phyloP scores from a whole-genome alignment of 2,113 vertebrate species.

The Saimiri boliviensis region DNA sequence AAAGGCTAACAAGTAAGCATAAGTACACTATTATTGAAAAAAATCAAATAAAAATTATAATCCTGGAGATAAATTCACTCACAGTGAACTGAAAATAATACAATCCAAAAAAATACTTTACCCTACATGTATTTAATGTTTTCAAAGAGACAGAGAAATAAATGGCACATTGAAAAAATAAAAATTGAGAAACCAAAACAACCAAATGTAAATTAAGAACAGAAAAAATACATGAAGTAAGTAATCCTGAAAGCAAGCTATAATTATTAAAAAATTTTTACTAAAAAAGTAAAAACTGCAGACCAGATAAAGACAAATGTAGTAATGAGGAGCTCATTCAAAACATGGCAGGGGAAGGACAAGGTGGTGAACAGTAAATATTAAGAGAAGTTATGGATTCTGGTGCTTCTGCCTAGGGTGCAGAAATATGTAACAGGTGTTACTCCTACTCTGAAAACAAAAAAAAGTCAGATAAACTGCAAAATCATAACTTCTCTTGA shows the following conservation, averaged over 20 bases:
- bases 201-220: slow-evolving; percentile 20
- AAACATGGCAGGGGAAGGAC: not conserved
- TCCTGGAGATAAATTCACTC: slow-evolving; percentile 37
- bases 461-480: not conserved
- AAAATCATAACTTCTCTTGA: not conserved
- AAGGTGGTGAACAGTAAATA: no score
- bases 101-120: slow-evolving; percentile 40
- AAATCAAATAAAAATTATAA: slow-evolving; percentile 19
- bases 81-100: slow-evolving; percentile 26
- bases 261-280: not conserved
- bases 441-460: not conserved
- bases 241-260: not conserved
- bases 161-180: not conserved
- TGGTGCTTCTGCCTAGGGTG: not conserved
- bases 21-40: slow-evolving; percentile 25
- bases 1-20: not conserved
- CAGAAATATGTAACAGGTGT: not conserved
- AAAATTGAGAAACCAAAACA: not conserved
- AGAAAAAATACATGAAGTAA: slow-evolving; percentile 1
- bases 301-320: not conserved
- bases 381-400: not conserved
- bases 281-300: not conserved
- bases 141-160: not conserved
- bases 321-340: not conserved
- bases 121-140: not conserved